Evolutionary conservation across 1,140 invertebrate genomes (phyloP).

Genomic region (Thaumatotibia leucotreta): DNA sequence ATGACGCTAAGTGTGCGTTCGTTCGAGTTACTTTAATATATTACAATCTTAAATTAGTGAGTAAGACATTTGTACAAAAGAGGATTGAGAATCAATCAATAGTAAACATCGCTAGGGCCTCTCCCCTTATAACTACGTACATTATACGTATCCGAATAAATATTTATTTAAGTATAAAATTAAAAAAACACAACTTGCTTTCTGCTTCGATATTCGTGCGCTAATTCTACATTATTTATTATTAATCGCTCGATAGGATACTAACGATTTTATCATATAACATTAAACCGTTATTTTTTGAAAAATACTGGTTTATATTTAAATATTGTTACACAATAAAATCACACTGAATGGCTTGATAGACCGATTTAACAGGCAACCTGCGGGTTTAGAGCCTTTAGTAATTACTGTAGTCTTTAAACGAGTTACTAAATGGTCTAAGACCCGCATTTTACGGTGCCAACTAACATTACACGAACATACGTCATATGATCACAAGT

Average conservation of each 20-base stretch:
- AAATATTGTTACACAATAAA: conserved; percentile 13
- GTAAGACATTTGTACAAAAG: background rate
- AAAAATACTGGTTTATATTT: conserved; percentile 1
- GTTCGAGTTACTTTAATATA: background rate
- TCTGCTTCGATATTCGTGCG: conserved; percentile 55
- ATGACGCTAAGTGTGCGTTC: background rate
- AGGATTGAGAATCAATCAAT: background rate
- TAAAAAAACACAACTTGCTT: conserved; percentile 65
- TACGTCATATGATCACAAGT: conserved; percentile 40
- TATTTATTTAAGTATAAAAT: conserved; percentile 71
- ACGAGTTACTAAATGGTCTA: background rate
- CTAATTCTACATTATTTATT: conserved; percentile 34
- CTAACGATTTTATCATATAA: conserved; percentile 11
- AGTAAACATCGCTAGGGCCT: background rate
- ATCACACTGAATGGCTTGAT: conserved; percentile 12
- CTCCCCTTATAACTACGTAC: conserved; percentile 46
- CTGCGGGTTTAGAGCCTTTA: background rate
- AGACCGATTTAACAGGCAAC: conserved; percentile 5
- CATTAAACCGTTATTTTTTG: background rate
- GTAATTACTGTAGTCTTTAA: background rate
- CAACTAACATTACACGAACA: conserved; percentile 29
- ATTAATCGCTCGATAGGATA: conserved; percentile 15
- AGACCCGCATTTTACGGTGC: conserved; percentile 8
- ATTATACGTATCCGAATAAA: conserved; percentile 66
- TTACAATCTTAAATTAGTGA: background rate